Evolutionary conservation across 2,888 invertebrate genomes (phyloP), one percentile per base, ranked within the genome.

Genomic region (Ectemnius lituratus): DNA sequence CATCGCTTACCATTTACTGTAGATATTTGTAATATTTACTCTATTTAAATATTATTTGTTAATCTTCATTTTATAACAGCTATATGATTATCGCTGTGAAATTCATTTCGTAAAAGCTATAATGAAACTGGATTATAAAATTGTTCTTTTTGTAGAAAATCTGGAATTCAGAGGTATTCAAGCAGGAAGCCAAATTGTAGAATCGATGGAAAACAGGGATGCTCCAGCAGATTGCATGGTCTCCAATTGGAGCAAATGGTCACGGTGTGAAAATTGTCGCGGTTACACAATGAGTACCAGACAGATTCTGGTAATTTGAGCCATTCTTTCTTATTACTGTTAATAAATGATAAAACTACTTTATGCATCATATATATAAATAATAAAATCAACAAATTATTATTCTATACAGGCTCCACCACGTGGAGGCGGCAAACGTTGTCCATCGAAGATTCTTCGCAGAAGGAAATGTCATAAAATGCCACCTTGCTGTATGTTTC

Each of bases 201-300:
- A 87, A 62, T 74, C 83, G 2, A 79, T 77, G 2, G 81, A 80
- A 57, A 73, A 72, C 6, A 63, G 68, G 8, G 78, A 80, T 14
- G 70, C 84, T 5, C 90, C 90, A 64, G 87, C 92, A 2, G 94
- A 95, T 88, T 97, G 97, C 85, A 92, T 94, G 84, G 91, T 96
- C 85, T 94, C 96, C 0, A 93, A 94, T 62, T 98, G 98, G 98
- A 93, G 95, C 62, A 93, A 93, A 68, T 98, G 97, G 97, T 94
- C 95, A 11, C 92, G 93, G 2, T 98, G 98, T 91, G 96, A 96
- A 27, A 96, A 96, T 28, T 93, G 93, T 89, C 93, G 94, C 76
- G 94, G 93, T 46, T 93, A 93, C 81, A 91, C 91, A 20, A 93
- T 92, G 78, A 92, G 80, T 71, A 82, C 71, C 14, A 88, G 90